These are phyloP conservation scores for Ormyrus labotus DNA, from an alignment of 2,888 invertebrate species.

Conservation along the genomic window DNA sequence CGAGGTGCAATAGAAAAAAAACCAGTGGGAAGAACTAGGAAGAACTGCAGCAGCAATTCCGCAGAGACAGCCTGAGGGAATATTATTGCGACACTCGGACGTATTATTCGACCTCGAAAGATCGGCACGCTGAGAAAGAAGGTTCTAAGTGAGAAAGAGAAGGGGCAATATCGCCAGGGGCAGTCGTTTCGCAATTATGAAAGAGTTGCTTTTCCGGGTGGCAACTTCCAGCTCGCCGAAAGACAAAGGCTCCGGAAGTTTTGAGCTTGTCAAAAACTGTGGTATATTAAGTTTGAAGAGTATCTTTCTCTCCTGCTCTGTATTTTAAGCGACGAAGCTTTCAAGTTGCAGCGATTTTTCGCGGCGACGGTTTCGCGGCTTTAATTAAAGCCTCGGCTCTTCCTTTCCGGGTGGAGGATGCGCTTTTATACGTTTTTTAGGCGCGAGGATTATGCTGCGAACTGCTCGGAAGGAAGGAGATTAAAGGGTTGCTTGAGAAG, in stretches of 20 bases:
- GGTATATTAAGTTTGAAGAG: constrained; percentile 48
- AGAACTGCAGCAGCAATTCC: constrained; percentile 7
- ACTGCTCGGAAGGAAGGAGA: too few relatives aligned
- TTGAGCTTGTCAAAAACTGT: constrained; percentile 37
- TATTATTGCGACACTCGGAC: constrained; percentile 63
- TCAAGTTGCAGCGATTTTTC: constrained; percentile 10
- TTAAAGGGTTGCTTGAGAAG: too few relatives aligned
- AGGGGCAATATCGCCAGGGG: constrained; percentile 29
- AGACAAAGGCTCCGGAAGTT: constrained; percentile 20
- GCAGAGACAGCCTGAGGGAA: constrained; percentile 48
- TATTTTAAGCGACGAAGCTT: constrained; percentile 21
- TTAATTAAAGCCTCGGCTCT: constrained; percentile 23
- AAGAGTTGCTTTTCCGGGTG: constrained; percentile 46
- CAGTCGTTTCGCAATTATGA: constrained; percentile 61
- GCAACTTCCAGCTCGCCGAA: not conserved
- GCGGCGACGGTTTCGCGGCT: constrained; percentile 5
- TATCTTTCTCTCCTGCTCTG: constrained; percentile 8
- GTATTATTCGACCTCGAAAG: constrained; percentile 46
- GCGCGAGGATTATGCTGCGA: not conserved
- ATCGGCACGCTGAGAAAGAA: constrained; percentile 25
- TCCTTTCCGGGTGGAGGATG: not conserved
- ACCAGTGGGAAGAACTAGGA: not conserved
- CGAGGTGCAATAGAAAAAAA: not conserved
- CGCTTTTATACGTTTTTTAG: not conserved
- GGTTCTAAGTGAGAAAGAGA: constrained; percentile 24